Percentiles rank a stretch among this genome's conserved stretches.
phyloP scores from a whole-genome alignment of 2,797 vertebrate genomes.

The Echiichthys vipera region DNA sequence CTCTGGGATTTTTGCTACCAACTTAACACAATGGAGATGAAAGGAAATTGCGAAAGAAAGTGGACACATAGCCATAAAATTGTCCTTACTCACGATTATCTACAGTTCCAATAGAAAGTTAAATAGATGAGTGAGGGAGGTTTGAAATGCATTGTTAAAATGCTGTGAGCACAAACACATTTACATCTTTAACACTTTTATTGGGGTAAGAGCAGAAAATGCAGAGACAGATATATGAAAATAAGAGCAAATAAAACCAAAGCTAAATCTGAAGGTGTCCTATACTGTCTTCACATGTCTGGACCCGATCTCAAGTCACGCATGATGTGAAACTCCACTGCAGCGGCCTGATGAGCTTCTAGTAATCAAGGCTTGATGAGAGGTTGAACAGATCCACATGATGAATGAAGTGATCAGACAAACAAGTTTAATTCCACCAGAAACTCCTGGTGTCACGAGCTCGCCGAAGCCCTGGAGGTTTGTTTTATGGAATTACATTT shows the following conservation, averaged over 20 bases:
- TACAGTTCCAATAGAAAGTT: no score
- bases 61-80: not conserved
- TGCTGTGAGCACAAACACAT: not conserved
- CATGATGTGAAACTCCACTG: constrained; percentile 45
- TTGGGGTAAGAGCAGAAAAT: not conserved
- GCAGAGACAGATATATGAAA: not conserved
- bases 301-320: constrained; percentile 4
- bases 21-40: not conserved
- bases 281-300: constrained; percentile 4
- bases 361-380: constrained; percentile 68
- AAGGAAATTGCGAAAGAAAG: no score
- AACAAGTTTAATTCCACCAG: constrained; percentile 22
- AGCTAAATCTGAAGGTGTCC: not conserved
- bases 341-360: constrained; percentile 66
- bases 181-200: no score
- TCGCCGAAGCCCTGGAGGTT: not conserved
- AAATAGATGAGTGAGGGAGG: no score
- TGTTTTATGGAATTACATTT: constrained; percentile 2
- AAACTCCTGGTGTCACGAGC: not conserved
- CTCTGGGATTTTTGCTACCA: not conserved
- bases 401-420: constrained; percentile 71
- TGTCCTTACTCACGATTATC: not conserved
- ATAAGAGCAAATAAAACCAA: not conserved
- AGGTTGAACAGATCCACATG: constrained; percentile 34
- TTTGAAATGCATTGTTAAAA: not conserved